Evolutionary conservation across 2,888 invertebrate species (phyloP).

Genomic region (Eudasyphora cyanicolor): DNA sequence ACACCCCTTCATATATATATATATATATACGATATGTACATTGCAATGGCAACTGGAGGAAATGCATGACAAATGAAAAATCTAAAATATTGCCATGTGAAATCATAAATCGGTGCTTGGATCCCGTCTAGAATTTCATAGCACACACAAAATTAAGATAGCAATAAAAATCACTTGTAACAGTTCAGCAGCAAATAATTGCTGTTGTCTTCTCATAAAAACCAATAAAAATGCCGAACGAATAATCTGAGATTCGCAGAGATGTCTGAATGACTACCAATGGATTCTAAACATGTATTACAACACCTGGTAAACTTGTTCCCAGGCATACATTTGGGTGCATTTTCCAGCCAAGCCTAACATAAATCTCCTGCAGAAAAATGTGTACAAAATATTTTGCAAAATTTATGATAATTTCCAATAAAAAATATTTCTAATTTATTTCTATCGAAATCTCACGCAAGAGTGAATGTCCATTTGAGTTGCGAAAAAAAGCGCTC

Average conservation of each 20-base stretch:
- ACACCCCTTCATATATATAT: no score
- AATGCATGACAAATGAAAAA: neutral
- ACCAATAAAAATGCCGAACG: neutral
- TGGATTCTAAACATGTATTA: neutral
- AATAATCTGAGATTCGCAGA: neutral
- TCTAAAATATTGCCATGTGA: neutral
- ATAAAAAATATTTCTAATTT: neutral
- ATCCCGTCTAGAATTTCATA: slow-evolving; percentile 1
- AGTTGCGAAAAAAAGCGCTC: no score
- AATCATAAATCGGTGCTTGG: neutral
- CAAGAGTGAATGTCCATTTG: neutral
- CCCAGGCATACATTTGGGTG: slow-evolving; percentile 31
- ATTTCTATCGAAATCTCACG: slow-evolving; percentile 53
- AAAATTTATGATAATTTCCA: slow-evolving; percentile 52
- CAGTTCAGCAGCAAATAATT: slow-evolving; percentile 3
- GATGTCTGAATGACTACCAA: neutral
- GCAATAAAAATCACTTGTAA: slow-evolving; percentile 18
- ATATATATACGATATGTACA: no score
- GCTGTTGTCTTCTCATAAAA: neutral
- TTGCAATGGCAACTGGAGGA: neutral
- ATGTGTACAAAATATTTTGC: neutral
- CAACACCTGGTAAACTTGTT: slow-evolving; percentile 54
- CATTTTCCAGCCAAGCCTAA: neutral
- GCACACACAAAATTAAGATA: neutral
- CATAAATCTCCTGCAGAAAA: neutral